Conservation (phyloP, 2,113 vertebrate genomes). For the Lates calcarifer region DNA sequence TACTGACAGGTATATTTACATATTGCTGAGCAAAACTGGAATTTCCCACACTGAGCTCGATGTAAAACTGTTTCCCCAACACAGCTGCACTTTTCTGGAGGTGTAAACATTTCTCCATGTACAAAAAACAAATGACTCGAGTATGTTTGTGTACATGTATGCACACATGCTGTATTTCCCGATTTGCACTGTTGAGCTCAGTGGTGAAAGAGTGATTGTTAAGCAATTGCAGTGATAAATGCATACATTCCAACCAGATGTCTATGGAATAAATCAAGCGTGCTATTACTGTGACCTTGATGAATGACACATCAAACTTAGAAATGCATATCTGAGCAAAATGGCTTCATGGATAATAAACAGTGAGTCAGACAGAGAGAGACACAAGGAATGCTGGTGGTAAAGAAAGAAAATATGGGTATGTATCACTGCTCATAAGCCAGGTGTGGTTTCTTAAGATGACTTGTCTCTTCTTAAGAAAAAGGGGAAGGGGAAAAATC, state of each 20-base stretch:
- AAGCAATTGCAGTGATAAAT: conserved; percentile 63
- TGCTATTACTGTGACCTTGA: conserved; percentile 51
- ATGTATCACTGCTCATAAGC: neutral
- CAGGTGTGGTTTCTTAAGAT: conserved; percentile 26
- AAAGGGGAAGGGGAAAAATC: neutral
- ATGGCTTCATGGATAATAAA: conserved; percentile 19
- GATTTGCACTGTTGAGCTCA: conserved; percentile 23
- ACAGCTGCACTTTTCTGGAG: conserved; percentile 37
- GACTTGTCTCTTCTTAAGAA: neutral
- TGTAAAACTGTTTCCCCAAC: neutral
- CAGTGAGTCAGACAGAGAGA: conserved; percentile 1
- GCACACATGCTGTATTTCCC: neutral
- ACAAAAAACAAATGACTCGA: conserved; percentile 10
- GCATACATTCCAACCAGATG: conserved; percentile 48
- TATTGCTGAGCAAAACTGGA: conserved; percentile 27
- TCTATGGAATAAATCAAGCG: conserved; percentile 67
- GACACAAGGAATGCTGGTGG: neutral
- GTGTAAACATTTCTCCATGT: neutral
- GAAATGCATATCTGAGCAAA: conserved; percentile 59
- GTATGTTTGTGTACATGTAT: neutral
- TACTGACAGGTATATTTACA: neutral
- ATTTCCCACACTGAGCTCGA: conserved; percentile 8
- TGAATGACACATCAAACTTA: conserved; percentile 54
- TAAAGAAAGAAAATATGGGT: neutral
- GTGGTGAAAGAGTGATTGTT: conserved; percentile 37